phyloP scores from a whole-genome alignment of 1,140 invertebrate genomes.

The Augochlora pura region DNA sequence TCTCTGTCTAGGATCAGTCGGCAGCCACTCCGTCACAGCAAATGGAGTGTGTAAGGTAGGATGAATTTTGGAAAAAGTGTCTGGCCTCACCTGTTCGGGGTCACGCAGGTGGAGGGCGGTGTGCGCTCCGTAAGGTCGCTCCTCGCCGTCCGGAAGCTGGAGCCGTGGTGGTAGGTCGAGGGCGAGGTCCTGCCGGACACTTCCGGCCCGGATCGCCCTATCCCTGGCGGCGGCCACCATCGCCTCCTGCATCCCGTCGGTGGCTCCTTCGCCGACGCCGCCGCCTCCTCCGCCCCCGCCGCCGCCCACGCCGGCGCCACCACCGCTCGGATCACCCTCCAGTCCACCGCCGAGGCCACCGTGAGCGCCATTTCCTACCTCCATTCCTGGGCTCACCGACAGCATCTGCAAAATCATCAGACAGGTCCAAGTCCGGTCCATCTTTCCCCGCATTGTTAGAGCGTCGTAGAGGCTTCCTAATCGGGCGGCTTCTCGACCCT shows the following conservation, averaged over 20 bases:
- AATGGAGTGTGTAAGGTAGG: too few relatives aligned
- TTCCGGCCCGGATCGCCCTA: conserved; percentile 82
- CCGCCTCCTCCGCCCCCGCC: conserved; percentile 72
- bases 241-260: conserved; percentile 74
- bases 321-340: conserved; percentile 71
- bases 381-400: conserved; percentile 82
- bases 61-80: not conserved
- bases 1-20: too few relatives aligned
- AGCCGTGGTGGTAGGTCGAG: conserved; percentile 85
- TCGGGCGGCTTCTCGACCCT: too few relatives aligned
- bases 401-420: conserved; percentile 80
- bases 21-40: too few relatives aligned
- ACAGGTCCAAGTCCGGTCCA: too few relatives aligned
- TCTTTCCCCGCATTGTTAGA: not conserved
- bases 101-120: conserved; percentile 83
- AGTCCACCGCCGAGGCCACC: conserved; percentile 79
- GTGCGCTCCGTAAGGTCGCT: conserved; percentile 83
- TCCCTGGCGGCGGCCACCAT: conserved; percentile 80
- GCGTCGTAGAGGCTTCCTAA: too few relatives aligned
- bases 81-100: conserved; percentile 81
- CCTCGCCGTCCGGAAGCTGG: conserved; percentile 86
- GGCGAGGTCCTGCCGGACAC: conserved; percentile 83
- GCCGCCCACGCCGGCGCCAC: conserved; percentile 75
- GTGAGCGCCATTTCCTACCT: conserved; percentile 82
- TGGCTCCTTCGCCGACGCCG: conserved; percentile 78